phyloP scores from a whole-genome alignment of 53 echinoderm and acorn worm genomes.

The Arbacia lixula region DNA sequence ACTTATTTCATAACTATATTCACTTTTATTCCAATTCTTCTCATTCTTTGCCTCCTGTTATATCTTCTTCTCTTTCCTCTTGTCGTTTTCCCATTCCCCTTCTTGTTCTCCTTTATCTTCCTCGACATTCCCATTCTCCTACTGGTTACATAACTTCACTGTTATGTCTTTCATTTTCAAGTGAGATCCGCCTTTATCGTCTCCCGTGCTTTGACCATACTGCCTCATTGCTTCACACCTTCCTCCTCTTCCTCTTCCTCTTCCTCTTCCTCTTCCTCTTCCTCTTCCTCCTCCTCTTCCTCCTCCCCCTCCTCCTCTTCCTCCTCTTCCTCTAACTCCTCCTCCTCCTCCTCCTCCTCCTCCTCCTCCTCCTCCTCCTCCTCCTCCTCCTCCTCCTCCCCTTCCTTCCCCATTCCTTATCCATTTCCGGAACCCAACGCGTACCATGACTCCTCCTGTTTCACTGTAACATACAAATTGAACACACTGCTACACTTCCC shows the following conservation, averaged over 20 bases:
- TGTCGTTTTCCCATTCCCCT: not conserved
- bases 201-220: not conserved
- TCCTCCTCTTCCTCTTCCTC: not conserved
- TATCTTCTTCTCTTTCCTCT: not conserved
- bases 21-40: no score
- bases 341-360: not conserved
- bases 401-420: no score
- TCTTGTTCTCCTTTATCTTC: not conserved
- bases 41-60: conserved; percentile 7
- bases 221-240: not conserved
- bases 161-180: not conserved
- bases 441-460: no score
- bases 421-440: no score
- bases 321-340: not conserved
- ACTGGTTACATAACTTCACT: not conserved
- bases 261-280: not conserved
- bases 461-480: no score
- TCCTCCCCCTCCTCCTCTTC: not conserved
- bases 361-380: no score
- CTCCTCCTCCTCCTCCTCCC: not conserved
- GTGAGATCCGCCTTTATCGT: not conserved
- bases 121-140: not conserved
- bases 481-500: no score
- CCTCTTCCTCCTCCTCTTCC: not conserved
- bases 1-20: no score